Evolutionary conservation across 2,797 vertebrate genomes (phyloP).

Genomic region (Otus scops): DNA sequence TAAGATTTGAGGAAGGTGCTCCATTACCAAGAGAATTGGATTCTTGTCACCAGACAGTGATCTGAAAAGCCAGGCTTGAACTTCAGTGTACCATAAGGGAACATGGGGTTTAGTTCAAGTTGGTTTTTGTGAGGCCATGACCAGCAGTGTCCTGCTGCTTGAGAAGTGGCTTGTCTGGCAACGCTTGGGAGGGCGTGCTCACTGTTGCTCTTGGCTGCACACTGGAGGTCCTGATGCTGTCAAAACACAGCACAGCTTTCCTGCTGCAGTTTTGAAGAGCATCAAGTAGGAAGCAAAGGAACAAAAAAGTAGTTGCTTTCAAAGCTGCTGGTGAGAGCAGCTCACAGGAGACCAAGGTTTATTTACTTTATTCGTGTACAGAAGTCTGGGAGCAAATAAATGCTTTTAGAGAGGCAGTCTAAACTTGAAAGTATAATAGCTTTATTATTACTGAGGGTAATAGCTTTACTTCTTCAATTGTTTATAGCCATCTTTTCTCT

Average conservation of each 20-base stretch:
- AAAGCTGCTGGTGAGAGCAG: constrained; percentile 46
- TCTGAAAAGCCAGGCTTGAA: neutral
- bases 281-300: neutral
- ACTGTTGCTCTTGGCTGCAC: neutral
- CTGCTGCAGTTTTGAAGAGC: neutral
- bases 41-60: neutral
- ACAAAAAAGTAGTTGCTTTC: constrained; percentile 7
- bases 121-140: neutral
- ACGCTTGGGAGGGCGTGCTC: neutral
- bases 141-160: neutral
- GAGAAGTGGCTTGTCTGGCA: neutral
- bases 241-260: neutral
- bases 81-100: fast-evolving
- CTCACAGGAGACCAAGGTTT: constrained; percentile 24
- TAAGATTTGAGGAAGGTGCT: neutral
- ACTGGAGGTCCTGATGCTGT: neutral
- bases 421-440: constrained; percentile 33
- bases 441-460: constrained; percentile 17
- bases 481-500: neutral
- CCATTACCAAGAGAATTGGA: neutral
- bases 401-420: neutral
- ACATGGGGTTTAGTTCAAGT: neutral
- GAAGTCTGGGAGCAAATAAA: constrained; percentile 55
- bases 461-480: neutral
- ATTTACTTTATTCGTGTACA: constrained; percentile 40